Evolutionary conservation across 2,797 vertebrate genomes (phyloP).

Genomic region (Graptemys geographica): DNA sequence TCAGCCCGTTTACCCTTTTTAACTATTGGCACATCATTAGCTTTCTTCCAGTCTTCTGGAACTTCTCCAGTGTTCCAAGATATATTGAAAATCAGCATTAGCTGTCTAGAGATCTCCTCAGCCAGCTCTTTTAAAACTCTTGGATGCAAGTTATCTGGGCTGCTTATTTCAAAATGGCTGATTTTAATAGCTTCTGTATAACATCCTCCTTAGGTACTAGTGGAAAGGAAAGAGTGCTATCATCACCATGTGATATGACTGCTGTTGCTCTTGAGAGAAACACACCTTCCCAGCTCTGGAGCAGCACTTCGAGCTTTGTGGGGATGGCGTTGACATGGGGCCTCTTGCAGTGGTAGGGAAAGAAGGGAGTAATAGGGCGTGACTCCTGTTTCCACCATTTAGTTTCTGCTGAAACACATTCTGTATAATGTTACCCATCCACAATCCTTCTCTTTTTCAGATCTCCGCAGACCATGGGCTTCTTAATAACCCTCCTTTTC

Average conservation of each 20-base stretch:
- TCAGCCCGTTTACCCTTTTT: background rate
- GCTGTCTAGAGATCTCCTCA: too few species aligned
- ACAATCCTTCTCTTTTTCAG: background rate
- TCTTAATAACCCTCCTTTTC: background rate
- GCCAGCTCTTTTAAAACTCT: background rate
- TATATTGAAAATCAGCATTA: background rate
- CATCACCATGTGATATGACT: background rate
- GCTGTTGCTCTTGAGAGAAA: background rate
- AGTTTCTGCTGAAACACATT: background rate
- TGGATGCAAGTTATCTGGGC: background rate
- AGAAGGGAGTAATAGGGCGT: background rate
- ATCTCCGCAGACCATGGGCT: background rate
- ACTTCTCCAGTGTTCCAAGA: background rate
- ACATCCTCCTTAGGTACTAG: background rate
- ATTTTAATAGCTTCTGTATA: background rate
- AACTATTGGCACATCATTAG: background rate
- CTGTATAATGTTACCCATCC: background rate
- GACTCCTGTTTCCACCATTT: background rate
- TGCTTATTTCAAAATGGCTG: background rate
- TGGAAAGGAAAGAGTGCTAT: background rate
- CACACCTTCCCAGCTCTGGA: background rate
- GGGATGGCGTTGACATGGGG: background rate
- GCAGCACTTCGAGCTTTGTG: background rate
- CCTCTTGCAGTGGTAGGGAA: background rate
- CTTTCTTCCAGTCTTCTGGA: background rate